Evolutionary conservation across 2,113 vertebrate genomes (phyloP).

Genomic region (Daboia siamensis): DNA sequence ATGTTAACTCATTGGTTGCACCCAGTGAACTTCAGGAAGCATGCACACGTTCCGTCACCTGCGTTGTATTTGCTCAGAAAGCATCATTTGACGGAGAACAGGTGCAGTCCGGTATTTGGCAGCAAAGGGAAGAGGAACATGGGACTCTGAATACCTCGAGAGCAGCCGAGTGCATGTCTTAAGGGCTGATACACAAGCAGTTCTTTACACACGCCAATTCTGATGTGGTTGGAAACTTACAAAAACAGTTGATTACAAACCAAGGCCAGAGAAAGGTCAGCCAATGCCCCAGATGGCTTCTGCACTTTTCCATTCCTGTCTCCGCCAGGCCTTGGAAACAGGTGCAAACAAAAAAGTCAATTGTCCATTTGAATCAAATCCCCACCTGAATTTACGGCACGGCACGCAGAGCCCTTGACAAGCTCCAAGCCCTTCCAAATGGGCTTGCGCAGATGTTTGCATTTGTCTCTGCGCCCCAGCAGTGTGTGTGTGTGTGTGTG

Average conservation of each 20-base stretch:
- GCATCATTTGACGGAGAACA: neutral
- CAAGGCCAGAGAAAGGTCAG: slow-evolving; percentile 41
- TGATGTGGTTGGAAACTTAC: slow-evolving; percentile 23
- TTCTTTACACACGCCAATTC: slow-evolving; percentile 27
- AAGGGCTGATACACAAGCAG: slow-evolving; percentile 31
- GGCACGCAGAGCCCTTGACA: neutral
- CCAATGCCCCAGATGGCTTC: neutral
- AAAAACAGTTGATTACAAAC: slow-evolving; percentile 34
- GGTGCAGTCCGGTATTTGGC: neutral
- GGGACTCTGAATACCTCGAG: neutral
- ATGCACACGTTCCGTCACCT: neutral
- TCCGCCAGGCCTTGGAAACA: neutral
- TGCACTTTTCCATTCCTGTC: neutral
- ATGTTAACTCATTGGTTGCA: neutral
- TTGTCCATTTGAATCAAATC: slow-evolving; percentile 35
- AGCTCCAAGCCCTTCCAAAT: neutral
- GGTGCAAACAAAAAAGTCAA: slow-evolving; percentile 18
- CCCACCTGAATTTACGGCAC: slow-evolving; percentile 19
- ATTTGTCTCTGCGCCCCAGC: neutral
- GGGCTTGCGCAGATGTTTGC: neutral
- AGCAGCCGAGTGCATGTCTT: slow-evolving; percentile 19
- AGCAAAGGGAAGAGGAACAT: neutral
- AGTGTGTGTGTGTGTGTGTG: rapidly evolving
- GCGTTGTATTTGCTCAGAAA: neutral
- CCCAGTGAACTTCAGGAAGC: neutral